Percentiles rank a stretch among this genome's conserved stretches.
Evolutionary conservation across 1,140 invertebrate genomes (phyloP).

Genomic region (Drosophila navojoa): DNA sequence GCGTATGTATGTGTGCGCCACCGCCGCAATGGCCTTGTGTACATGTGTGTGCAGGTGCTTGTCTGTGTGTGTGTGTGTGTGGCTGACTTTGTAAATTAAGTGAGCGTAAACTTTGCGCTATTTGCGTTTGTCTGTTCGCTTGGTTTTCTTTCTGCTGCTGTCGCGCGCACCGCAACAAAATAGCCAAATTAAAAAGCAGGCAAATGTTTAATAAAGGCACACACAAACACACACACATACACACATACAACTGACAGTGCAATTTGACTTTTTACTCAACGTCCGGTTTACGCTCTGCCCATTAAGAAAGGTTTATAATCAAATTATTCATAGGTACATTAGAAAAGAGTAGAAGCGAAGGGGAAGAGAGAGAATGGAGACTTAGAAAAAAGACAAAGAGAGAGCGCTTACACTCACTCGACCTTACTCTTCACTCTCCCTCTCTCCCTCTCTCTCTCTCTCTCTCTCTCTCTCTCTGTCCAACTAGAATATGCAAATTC

Average conservation of each 20-base stretch:
- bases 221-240: conserved; percentile 6
- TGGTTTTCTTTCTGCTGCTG: conserved; percentile 1
- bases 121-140: conserved; percentile 34
- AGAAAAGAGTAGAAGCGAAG: not conserved
- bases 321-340: conserved; percentile 1
- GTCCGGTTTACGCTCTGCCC: conserved; percentile 36
- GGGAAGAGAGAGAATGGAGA: not conserved
- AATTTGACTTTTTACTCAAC: conserved; percentile 29
- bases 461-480: not conserved
- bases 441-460: too few relatives aligned
- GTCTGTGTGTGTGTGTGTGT: conserved; percentile 21
- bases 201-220: conserved; percentile 52
- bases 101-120: conserved; percentile 25
- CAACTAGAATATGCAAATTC: too few relatives aligned
- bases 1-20: conserved; percentile 24
- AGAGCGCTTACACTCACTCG: not conserved
- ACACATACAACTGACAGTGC: conserved; percentile 16
- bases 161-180: conserved; percentile 43
- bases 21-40: conserved; percentile 16
- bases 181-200: conserved; percentile 56
- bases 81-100: conserved; percentile 30
- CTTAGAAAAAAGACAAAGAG: not conserved
- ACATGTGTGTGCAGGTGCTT: not conserved
- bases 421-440: not conserved
- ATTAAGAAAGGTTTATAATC: conserved; percentile 10